Base-by-base conservation (phyloP, 2,797 vertebrate species). In the Galagoides demidoff region DNA sequence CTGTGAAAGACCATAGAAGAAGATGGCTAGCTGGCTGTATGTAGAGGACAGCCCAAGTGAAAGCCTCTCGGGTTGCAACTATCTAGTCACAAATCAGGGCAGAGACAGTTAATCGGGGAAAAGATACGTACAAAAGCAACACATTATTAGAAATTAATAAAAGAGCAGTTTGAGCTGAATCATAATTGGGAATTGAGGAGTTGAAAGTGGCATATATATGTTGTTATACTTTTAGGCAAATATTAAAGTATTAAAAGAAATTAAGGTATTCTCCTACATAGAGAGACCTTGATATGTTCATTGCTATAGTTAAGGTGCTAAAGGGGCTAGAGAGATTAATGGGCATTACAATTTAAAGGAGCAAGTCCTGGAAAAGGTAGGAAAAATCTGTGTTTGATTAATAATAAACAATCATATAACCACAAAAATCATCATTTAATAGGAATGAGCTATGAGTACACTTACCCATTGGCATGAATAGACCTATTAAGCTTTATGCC, bases 61-160 rank as follows among this genome's bases (percentile, higher is more conserved):
- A 71, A 55, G 20, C 1, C 55, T 85, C 82, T 45, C 43, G 52
- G 27, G 25, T 79, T 63, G 20, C 13, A 85, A 66, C 85, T 85
- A 87, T 7, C 31, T 52, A 77, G 12, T 81, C 22, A 68, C 13
- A 13, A 61, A 71, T n/a, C 55, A 68, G 19, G 5, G 3, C 68
- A 31, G 22, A 73, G 45, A 81, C 23, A 63, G 2, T 63, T 13
- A 34, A 23, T 57, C 1, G 23, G 13, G 20, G 27, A 7, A 10
- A 81, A 64, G 14, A 2, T 55, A 8, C 43, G 0, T 63, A 9
- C 57, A 61, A 77, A 70, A 2, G 9, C 39, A 77, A 85, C 12
- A 92, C 25, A 74, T 81, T 81, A 64, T 91, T 90, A 92, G 89
- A 77, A 55, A 57, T 52, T 84, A 63, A 57, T 43, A 89, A 66